Base-by-base conservation (phyloP, 1,140 invertebrate species). In the Bombus polaris region DNA sequence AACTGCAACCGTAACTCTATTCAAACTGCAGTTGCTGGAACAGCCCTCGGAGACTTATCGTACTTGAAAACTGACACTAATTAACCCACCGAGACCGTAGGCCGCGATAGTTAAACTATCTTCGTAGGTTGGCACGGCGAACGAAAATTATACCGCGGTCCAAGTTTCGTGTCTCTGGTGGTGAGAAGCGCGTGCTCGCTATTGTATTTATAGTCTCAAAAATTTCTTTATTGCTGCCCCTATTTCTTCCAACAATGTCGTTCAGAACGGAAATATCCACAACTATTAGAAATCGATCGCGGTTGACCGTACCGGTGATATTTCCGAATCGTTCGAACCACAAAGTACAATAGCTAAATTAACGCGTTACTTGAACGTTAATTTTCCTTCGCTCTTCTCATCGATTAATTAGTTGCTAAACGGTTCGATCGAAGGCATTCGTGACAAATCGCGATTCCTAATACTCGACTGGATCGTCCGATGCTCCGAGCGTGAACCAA, bases 31-130 rank as follows among this genome's bases (percentile, higher is more conserved):
- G 71, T 90, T 85, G 86, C 86, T 81, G 88, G 79, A 89, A 88
- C 86, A 84, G 79, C 77, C 81, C 88, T 78, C 66, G 71, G 89
- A 89, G 88, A 88, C 89, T 90, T 90, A 89, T 87, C 86, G 88
- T 74, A 88, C 88, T 89, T 88, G 88, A 89, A 90, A 90, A 90
- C 86, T 86, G 89, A 89, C 80, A 77, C 88, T 90, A 90, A 90
- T 90, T 90, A 90, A 90, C 88, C 86, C 80, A 32, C 53, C 66
- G 76, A 71, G 75, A 88, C 71, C 75, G 65, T 88, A 83, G 83
- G 78, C 76, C 39, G 81, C 88, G 70, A 80, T 89, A 85, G 83
- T 87, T 79, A 47, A 90, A 89, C 81, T 89, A 87, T 89, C 78
- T 80, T 37, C 18, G 5, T 76, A 35, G 44, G 66, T 42, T 81